Evolutionary conservation across 2,888 invertebrate species (phyloP).

Genomic region (Ormyrus rosae): DNA sequence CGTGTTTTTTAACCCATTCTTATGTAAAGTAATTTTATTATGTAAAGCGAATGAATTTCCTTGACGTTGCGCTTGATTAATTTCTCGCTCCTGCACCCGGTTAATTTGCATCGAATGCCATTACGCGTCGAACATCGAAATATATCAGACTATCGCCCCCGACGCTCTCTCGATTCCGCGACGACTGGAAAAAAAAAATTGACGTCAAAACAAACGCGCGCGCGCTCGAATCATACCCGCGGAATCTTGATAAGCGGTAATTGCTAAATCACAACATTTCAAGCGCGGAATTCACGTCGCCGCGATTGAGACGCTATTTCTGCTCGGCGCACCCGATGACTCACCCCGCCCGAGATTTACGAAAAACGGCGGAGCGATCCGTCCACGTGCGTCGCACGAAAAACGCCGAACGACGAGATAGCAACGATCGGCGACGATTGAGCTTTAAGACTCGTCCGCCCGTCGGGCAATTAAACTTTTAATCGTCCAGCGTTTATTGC

Average conservation of each 20-base stretch:
- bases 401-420: conserved; percentile 2
- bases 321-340: background rate
- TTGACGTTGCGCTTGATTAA: background rate
- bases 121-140: too few relatives aligned
- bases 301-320: too few relatives aligned
- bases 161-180: too few relatives aligned
- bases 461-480: conserved; percentile 49
- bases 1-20: conserved; percentile 24
- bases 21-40: conserved; percentile 35
- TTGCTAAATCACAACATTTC: conserved; percentile 23
- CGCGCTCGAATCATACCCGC: too few relatives aligned
- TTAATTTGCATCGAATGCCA: background rate
- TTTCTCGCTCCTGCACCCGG: background rate
- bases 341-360: background rate
- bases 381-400: conserved; percentile 10
- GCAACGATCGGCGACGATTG: conserved; percentile 34
- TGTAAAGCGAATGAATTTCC: conserved; percentile 7
- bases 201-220: too few relatives aligned
- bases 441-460: conserved; percentile 8
- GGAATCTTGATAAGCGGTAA: background rate
- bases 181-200: too few relatives aligned
- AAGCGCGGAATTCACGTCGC: background rate
- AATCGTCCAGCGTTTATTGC: conserved; percentile 58
- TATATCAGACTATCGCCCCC: too few relatives aligned
- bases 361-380: background rate